Evolutionary conservation across 2,888 invertebrate species (phyloP), one percentile per base, ranked within the genome.

Genomic region (Polyommatus iphigenia): DNA sequence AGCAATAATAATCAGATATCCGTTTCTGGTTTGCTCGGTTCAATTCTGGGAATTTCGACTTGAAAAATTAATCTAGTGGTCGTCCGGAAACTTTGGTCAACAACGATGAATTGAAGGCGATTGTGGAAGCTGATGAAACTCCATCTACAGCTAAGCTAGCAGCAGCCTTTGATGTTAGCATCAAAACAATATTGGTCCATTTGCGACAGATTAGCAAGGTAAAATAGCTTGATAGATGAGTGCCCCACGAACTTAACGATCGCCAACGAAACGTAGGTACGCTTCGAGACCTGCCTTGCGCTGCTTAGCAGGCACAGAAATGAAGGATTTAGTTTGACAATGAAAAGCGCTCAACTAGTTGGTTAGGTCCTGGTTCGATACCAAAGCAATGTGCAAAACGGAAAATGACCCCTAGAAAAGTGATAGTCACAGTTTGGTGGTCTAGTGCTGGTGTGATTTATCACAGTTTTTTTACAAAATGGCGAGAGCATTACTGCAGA

Each of bases 351-450:
- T 20, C 62, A 62, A 13, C 62, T 20, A n/a, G 62, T 62, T 62
- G 24, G 20, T 62, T 62, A 20, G 20, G 3, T 62, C 62, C 62
- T 62, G 62, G n/a, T 62, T 62, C 62, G 20, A 36, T 32, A 50
- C 50, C 50, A 50, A 50, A 50, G 29, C 50, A 50, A 50, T 50
- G 50, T 15, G 50, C 15, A 59, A 71, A 77, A 20, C 50, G 20
- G 76, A 79, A 77, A 24, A 46, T 29, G 29, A 29, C 24, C n/a
- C 50, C 57, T 71, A 71, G 62, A 80, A 80, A 81, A 71, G 79
- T 82, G 29, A 2, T 29, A 29, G 29, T 29, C 29, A 29, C 29
- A 29, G 29, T 29, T 29, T 29, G 29, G 29, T 29, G 29, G 29
- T 29, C 29, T 29, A 29, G 29, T 29, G 29, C 29, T 29, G 29